Percentiles rank a stretch among this genome's conserved stretches.
These are phyloP conservation scores for Pipistrellus nathusii DNA, from an alignment of 2,797 vertebrate genomes.

Conservation along the genomic window DNA sequence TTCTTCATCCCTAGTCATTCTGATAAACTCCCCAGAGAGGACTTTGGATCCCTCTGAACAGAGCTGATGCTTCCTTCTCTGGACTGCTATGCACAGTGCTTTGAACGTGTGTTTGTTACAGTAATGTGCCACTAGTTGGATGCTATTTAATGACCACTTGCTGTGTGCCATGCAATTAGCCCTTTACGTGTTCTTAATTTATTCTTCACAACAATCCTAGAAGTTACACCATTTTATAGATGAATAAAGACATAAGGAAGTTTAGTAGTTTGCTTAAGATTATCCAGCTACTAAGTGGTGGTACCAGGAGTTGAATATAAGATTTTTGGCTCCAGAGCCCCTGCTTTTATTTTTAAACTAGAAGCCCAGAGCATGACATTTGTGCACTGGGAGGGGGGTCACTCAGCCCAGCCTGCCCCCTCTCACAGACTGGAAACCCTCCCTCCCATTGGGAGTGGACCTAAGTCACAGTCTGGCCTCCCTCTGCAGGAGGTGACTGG, in stretches of 20 bases:
- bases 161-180: fast-evolving
- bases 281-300: neutral
- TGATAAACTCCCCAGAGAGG: neutral
- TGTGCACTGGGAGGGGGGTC: too few relatives aligned
- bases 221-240: neutral
- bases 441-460: too few relatives aligned
- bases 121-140: neutral
- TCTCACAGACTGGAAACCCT: too few relatives aligned
- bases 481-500: too few relatives aligned
- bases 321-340: neutral
- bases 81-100: neutral
- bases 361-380: too few relatives aligned
- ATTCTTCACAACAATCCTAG: neutral
- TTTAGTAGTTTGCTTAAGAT: neutral
- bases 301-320: neutral
- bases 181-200: neutral
- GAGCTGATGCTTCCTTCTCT: neutral
- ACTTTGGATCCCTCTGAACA: neutral
- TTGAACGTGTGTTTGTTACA: neutral
- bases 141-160: neutral
- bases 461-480: too few relatives aligned
- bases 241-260: neutral
- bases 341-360: neutral
- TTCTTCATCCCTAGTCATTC: neutral
- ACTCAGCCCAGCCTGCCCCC: too few relatives aligned